Conservation (phyloP, 2,888 invertebrate species). For the Sesia apiformis region DNA sequence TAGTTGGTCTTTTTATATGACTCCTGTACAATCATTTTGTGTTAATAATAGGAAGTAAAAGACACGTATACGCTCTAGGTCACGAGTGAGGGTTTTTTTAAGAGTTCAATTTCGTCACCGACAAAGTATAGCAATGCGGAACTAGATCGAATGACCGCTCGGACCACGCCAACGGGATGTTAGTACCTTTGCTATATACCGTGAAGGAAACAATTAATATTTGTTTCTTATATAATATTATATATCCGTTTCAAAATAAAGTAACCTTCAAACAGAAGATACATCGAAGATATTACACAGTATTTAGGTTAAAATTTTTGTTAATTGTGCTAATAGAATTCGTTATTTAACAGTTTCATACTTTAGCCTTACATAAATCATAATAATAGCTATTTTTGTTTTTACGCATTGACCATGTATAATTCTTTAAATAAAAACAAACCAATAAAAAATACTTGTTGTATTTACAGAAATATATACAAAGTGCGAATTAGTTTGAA, state of each 20-base stretch:
- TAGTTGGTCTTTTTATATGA: constrained; percentile 44
- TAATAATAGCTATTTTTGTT: background rate
- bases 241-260: constrained; percentile 7
- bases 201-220: constrained; percentile 16
- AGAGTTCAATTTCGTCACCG: constrained; percentile 51
- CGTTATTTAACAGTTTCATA: constrained; percentile 10
- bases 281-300: constrained; percentile 11
- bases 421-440: constrained; percentile 1
- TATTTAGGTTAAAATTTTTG: constrained; percentile 1
- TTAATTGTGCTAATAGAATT: constrained; percentile 22
- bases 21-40: constrained; percentile 43
- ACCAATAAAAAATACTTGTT: constrained; percentile 3
- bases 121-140: constrained; percentile 44
- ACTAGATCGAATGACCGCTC: constrained; percentile 20
- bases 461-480: constrained; percentile 23
- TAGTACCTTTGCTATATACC: constrained; percentile 1
- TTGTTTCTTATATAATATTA: constrained; percentile 2
- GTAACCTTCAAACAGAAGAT: constrained; percentile 10
- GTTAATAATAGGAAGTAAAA: constrained; percentile 64
- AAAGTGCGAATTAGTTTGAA: background rate
- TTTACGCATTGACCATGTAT: constrained; percentile 1
- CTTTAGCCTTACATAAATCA: background rate
- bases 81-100: constrained; percentile 50
- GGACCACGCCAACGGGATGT: constrained; percentile 17
- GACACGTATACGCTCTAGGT: constrained; percentile 52